Percentiles rank a stretch among this genome's conserved stretches.
phyloP scores from a whole-genome alignment of 1,140 invertebrate species.

The Diachasmimorpha longicaudata region DNA sequence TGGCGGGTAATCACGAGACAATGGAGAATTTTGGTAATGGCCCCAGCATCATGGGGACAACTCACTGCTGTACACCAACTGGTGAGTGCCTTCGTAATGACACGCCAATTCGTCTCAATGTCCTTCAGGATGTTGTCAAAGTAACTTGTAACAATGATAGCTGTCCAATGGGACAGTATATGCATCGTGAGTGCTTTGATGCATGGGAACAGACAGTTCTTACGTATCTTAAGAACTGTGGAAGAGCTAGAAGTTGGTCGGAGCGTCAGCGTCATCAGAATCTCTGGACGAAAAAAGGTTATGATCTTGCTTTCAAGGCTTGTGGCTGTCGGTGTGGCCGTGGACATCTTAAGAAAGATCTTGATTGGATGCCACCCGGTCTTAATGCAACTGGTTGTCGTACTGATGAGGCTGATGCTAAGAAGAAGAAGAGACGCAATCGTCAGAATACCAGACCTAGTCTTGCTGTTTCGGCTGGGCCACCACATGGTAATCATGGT shows the following conservation, averaged over 20 bases:
- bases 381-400: constrained; percentile 57
- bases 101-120: constrained; percentile 71
- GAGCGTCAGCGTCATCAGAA: constrained; percentile 93
- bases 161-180: constrained; percentile 85
- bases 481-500: constrained; percentile 43
- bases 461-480: constrained; percentile 61
- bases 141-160: constrained; percentile 96
- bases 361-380: constrained; percentile 85
- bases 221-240: constrained; percentile 86
- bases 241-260: constrained; percentile 90
- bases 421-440: constrained; percentile 77
- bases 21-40: constrained; percentile 50
- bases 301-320: constrained; percentile 90
- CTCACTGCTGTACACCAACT: constrained; percentile 81
- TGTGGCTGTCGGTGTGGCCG: constrained; percentile 87
- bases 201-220: constrained; percentile 89
- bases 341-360: constrained; percentile 92
- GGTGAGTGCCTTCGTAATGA: constrained; percentile 78
- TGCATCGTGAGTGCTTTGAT: constrained; percentile 96
- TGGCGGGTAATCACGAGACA: constrained; percentile 30
- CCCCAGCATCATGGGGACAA: constrained; percentile 50
- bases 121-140: constrained; percentile 81
- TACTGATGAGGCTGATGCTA: constrained; percentile 65
- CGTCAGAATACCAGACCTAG: constrained; percentile 69
- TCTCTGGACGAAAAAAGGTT: constrained; percentile 97